Evolutionary conservation across 2,113 vertebrate species (phyloP).

Genomic region (Phoxinus phoxinus): DNA sequence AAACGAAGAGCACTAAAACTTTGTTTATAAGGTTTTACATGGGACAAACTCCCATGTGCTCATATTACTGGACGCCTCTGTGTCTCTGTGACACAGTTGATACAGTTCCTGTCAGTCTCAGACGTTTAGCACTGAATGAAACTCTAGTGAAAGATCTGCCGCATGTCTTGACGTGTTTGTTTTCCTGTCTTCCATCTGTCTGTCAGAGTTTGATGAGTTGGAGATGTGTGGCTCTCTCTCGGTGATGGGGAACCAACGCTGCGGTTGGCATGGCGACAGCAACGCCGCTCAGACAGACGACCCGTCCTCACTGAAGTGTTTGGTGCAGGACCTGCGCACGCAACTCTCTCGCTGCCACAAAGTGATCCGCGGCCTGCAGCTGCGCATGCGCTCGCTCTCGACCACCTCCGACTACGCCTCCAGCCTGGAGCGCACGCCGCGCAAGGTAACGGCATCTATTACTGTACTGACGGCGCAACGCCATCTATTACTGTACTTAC

Average conservation of each 20-base stretch:
- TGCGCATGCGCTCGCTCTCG: slow-evolving; percentile 83
- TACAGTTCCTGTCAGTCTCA: background rate
- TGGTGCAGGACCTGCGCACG: slow-evolving; percentile 83
- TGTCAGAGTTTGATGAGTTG: slow-evolving; percentile 86
- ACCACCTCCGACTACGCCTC: slow-evolving; percentile 89
- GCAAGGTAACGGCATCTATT: slow-evolving; percentile 67
- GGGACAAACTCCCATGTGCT: too few relatives aligned
- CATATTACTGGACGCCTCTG: too few relatives aligned
- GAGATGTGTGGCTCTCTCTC: slow-evolving; percentile 79
- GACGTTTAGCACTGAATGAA: background rate
- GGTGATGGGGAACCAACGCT: slow-evolving; percentile 59
- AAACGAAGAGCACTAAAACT: too few relatives aligned
- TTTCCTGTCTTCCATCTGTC: background rate
- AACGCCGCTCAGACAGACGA: slow-evolving; percentile 20
- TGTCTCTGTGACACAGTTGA: background rate
- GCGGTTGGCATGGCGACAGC: slow-evolving; percentile 59
- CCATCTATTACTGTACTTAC: too few relatives aligned
- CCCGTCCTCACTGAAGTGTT: slow-evolving; percentile 70
- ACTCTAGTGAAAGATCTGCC: background rate
- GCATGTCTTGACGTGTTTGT: background rate
- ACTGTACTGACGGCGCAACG: fast-evolving
- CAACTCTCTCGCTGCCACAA: slow-evolving; percentile 88
- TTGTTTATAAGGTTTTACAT: too few relatives aligned
- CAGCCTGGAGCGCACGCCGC: slow-evolving; percentile 80
- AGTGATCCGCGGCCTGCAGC: slow-evolving; percentile 87